Evolutionary conservation across 2,113 vertebrate genomes (phyloP).

Genomic region (Ondatra zibethicus): DNA sequence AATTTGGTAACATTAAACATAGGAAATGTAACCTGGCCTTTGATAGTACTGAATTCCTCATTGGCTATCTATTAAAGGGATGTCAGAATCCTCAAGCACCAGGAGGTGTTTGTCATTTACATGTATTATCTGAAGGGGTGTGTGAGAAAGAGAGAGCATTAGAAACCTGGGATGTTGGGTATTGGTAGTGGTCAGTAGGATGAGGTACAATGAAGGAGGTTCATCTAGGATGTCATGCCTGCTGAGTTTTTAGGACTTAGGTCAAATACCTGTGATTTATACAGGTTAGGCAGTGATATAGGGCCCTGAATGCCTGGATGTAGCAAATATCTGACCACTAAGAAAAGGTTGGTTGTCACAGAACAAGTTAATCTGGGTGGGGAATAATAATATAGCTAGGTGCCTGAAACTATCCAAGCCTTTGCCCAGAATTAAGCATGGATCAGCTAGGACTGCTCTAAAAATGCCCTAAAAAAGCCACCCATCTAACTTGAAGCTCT

Average conservation of each 20-base stretch:
- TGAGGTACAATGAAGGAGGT: too few relatives aligned
- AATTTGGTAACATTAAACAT: background rate
- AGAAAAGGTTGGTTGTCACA: too few relatives aligned
- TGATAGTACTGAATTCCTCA: too few relatives aligned
- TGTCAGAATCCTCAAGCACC: background rate
- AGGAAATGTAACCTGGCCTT: background rate
- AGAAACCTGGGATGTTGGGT: background rate
- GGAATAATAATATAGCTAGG: background rate
- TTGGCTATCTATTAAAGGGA: too few relatives aligned
- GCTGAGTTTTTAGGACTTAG: too few relatives aligned
- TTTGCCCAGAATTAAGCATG: background rate
- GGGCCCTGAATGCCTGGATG: background rate
- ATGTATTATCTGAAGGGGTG: background rate
- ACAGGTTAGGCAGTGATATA: background rate
- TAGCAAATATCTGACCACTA: background rate
- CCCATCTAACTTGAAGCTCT: too few relatives aligned
- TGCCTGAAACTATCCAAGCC: background rate
- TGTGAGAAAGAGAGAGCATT: background rate
- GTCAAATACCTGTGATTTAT: background rate
- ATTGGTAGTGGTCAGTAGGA: background rate
- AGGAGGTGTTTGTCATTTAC: background rate
- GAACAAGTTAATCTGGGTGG: background rate
- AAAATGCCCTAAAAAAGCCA: background rate
- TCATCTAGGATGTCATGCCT: background rate
- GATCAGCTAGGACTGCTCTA: background rate